Base-by-base conservation (phyloP, 2,888 invertebrate species). In the Chaetogeoica ovagalla region DNA sequence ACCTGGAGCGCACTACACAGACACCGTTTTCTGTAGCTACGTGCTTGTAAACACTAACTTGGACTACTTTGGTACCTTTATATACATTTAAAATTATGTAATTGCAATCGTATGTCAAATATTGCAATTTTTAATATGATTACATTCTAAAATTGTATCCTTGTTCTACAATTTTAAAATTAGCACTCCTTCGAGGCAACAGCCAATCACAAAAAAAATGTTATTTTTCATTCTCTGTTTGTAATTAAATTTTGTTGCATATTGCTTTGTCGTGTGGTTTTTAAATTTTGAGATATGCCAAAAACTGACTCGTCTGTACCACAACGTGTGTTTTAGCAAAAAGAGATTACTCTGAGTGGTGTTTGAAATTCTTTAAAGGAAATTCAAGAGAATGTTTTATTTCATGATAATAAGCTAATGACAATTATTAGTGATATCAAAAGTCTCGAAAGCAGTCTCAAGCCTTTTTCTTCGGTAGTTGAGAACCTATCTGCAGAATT, bases 321-420 rank as follows among this genome's bases (percentile, higher is more conserved):
- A 52, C 11, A 11, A 11, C 3, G 17, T 52, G 52, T 52, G 52
- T 23, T 7, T 2, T 4, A 23, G 21, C 30, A 37, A 1, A 37
- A 63, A 37, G 37, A 37, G 17, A 30, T 63, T 4, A 37, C 30
- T 63, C 15, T 63, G 59, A n/a, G 8, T 59, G n/a, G 4, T 63
- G 63, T 63, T 13, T 63, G 63, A 17, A 19, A n/a, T 19, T 37
- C 37, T 15, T 37, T 63, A 63, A 1, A 13, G 37, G 37, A 30
- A 37, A 63, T 63, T 63, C 63, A 63, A 37, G 19, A 63, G 9
- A 63, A 15, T 17, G 19, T 63, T 63, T 63, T 15, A 37, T 63
- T 17, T 17, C 63, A 63, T 37, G 63, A 63, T 63, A 63, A 15
- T 63, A 63, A 63, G 37, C 3, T 63, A 37, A 63, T 17, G 63